These are phyloP conservation scores for Protaetia brevitarsis DNA, from an alignment of 1,140 invertebrate genomes.

Conservation along the genomic window DNA sequence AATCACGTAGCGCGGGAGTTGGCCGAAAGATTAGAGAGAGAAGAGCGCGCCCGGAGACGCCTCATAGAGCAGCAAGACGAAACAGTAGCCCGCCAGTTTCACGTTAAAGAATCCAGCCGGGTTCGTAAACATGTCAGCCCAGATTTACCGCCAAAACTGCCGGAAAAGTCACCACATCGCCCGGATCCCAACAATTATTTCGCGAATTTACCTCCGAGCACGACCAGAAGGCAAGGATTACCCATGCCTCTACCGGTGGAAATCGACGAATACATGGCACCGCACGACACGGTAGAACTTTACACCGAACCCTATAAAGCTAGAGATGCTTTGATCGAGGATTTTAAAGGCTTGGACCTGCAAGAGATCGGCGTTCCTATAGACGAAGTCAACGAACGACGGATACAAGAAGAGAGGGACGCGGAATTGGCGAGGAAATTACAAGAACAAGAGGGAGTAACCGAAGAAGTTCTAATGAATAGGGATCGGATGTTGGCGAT, in stretches of 20 bases:
- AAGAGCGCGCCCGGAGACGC: constrained; percentile 55
- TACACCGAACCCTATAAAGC: constrained; percentile 39
- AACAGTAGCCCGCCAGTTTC: constrained; percentile 49
- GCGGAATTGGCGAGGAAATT: constrained; percentile 57
- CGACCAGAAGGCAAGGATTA: constrained; percentile 40
- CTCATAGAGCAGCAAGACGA: constrained; percentile 54
- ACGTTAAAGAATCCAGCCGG: constrained; percentile 41
- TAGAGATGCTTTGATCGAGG: constrained; percentile 28
- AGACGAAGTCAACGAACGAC: constrained; percentile 54
- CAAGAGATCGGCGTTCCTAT: constrained; percentile 56
- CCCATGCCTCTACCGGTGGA: constrained; percentile 41
- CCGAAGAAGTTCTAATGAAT: constrained; percentile 60
- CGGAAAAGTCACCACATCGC: constrained; percentile 27
- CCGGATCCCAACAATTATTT: constrained; percentile 31
- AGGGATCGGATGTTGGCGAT: constrained; percentile 75
- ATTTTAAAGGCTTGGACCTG: constrained; percentile 42
- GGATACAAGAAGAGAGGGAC: constrained; percentile 62
- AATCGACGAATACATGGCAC: constrained; percentile 32
- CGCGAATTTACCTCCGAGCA: constrained; percentile 34
- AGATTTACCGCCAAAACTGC: constrained; percentile 25
- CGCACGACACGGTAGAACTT: constrained; percentile 36
- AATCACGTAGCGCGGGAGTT: constrained; percentile 62
- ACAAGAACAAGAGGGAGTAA: constrained; percentile 58
- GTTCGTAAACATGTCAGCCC: constrained; percentile 24
- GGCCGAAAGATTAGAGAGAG: constrained; percentile 61